A percentile compares a stretch with the other conserved stretches of the same genome.
These are phyloP conservation scores for Rhinoptilus africanus DNA, from an alignment of 2,113 vertebrate genomes.

Conservation along the genomic window DNA sequence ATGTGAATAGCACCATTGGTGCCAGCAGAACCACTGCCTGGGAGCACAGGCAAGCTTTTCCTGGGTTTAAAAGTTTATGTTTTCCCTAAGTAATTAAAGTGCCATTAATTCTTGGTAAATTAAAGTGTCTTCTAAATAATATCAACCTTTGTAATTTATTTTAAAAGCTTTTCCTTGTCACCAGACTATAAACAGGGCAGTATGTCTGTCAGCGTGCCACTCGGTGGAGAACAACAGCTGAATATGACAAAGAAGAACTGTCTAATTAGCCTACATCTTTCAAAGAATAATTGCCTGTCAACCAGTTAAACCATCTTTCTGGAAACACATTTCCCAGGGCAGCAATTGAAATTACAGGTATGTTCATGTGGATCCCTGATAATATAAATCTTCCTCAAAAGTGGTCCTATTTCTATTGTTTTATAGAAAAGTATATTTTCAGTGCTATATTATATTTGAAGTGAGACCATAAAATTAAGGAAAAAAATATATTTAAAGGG, in stretches of 20 bases:
- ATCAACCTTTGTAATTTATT: constrained; percentile 2
- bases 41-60: neutral
- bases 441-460: constrained; percentile 24
- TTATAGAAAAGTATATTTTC: constrained; percentile 34
- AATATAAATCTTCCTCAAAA: constrained; percentile 49
- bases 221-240: constrained; percentile 21
- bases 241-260: constrained; percentile 42
- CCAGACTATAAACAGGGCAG: neutral
- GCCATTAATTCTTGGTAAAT: neutral
- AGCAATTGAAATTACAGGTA: constrained; percentile 56
- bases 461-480: constrained; percentile 39
- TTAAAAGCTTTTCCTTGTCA: neutral
- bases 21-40: neutral
- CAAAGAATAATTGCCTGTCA: constrained; percentile 58
- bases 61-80: neutral
- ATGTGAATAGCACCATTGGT: neutral
- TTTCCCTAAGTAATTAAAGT: constrained; percentile 18
- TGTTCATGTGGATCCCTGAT: constrained; percentile 26
- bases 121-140: neutral
- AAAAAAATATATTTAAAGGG: constrained; percentile 8
- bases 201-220: neutral
- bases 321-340: constrained; percentile 46
- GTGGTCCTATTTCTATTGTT: constrained; percentile 27
- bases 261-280: constrained; percentile 55
- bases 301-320: constrained; percentile 51